Evolutionary conservation across 1,140 invertebrate genomes (phyloP).

Genomic region (Chionoecetes opilio): DNA sequence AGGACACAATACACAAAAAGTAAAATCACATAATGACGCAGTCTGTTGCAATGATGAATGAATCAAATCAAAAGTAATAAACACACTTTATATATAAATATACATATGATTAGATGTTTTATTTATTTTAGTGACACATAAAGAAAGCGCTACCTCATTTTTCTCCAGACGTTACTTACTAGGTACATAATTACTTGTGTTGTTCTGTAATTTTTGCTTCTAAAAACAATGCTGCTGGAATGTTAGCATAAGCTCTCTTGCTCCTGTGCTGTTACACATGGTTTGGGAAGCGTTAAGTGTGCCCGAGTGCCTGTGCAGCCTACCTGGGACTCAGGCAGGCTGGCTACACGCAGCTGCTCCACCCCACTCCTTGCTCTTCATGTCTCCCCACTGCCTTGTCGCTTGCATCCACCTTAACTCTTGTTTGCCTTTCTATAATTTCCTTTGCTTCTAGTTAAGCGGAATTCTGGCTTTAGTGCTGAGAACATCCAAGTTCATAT

Average conservation of each 20-base stretch:
- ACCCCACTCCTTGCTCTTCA: neutral
- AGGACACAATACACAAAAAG: too few species aligned
- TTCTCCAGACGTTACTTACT: neutral
- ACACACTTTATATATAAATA: too few species aligned
- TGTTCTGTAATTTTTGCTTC: neutral
- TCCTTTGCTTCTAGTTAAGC: neutral
- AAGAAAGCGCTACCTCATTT: constrained; percentile 20
- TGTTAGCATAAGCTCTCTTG: too few species aligned
- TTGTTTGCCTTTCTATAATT: neutral
- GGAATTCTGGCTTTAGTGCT: neutral
- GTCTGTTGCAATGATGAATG: too few species aligned
- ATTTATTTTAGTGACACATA: neutral
- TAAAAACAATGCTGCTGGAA: neutral
- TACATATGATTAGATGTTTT: too few species aligned
- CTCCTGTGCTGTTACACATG: too few species aligned
- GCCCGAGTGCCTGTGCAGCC: neutral
- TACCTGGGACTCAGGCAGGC: neutral
- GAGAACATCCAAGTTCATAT: neutral
- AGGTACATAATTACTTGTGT: neutral
- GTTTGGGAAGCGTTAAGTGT: neutral
- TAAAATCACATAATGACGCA: too few species aligned
- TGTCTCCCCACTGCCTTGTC: neutral
- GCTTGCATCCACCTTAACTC: neutral
- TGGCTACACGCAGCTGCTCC: neutral
- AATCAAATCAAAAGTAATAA: too few species aligned